Base-by-base conservation (phyloP, 2,888 invertebrate species). In the Tineola bisselliella region DNA sequence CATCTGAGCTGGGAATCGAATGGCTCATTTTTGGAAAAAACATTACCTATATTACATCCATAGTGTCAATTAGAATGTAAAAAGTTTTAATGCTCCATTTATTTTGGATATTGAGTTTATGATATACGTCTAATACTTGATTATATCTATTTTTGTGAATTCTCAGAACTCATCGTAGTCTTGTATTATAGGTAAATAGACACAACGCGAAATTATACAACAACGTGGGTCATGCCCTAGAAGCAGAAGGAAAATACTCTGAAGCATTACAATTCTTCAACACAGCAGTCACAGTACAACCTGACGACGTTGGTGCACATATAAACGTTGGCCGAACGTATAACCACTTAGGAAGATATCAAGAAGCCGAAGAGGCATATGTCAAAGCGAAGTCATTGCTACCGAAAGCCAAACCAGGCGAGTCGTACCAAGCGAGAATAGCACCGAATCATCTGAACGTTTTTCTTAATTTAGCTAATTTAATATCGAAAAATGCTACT, bases 391-490 rank as follows among this genome's bases (percentile, higher is more conserved):
- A 97, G 76, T 94, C 94, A 8, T 83, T 97, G 18, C 88, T 97
- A 61, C 97, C 96, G 0, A 94, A 95, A 79, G 94, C 96, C 0
- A 95, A 96, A 72, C 94, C 96, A 10, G 98, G 98, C 2, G 95
- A 97, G 77, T 94, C 94, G 18, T 98, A 98, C 84, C 97, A 97
- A 77, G 95, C 98, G 0, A 90, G 98, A 63, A 96, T 98, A 68
- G 97, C 98, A 0, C 98, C 98, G 0, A 97, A 96, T 80, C 97
- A 98, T 81, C 87, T 98, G 62, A 98, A 97, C 81, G 97, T 98
- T 1, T 98, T 97, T 79, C 90, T 98, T 60, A 98, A 98, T 83
- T 88, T 98, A 65, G 98, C 97, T 1, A 97, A 96, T 84, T 88
- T 98, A 67, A 96, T 98, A 73, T 95, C 97, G 4, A 94, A 96